Evolutionary conservation across 2,113 vertebrate genomes (phyloP).

Genomic region (Promerops cafer): DNA sequence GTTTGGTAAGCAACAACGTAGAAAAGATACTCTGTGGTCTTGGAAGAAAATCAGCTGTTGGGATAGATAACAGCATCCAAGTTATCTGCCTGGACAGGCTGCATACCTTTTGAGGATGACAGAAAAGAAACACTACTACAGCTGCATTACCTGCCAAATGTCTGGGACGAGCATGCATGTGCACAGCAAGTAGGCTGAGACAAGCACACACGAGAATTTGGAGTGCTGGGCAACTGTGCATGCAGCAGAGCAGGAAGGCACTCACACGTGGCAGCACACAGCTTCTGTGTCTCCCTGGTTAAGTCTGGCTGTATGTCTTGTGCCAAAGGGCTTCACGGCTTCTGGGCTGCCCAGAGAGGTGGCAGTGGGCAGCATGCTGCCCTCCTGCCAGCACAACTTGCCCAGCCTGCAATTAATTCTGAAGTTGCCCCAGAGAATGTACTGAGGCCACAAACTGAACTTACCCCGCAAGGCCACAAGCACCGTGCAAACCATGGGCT

Average conservation of each 20-base stretch:
- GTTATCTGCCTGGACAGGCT: not conserved
- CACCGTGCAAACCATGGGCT: not conserved
- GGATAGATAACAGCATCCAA: not conserved
- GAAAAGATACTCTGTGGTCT: not conserved
- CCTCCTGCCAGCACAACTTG: not conserved
- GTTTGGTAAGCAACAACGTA: not conserved
- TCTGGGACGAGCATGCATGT: accelerated
- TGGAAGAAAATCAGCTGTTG: not conserved
- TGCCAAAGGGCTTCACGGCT: accelerated
- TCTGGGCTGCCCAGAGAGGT: not conserved
- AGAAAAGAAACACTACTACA: not conserved
- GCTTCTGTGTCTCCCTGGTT: not conserved
- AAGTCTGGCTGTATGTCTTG: not conserved
- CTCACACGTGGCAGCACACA: accelerated
- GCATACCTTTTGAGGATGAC: not conserved
- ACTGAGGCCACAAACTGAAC: not conserved
- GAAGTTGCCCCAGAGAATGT: not conserved
- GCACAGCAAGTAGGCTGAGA: not conserved
- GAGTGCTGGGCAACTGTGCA: accelerated
- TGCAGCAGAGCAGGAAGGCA: not conserved
- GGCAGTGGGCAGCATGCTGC: accelerated
- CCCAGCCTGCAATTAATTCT: not conserved
- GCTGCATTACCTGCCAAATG: not conserved
- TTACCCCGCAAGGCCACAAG: not conserved
- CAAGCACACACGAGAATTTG: not conserved